Conservation (phyloP, 2,888 invertebrate genomes). For the Shargacucullia verbasci region DNA sequence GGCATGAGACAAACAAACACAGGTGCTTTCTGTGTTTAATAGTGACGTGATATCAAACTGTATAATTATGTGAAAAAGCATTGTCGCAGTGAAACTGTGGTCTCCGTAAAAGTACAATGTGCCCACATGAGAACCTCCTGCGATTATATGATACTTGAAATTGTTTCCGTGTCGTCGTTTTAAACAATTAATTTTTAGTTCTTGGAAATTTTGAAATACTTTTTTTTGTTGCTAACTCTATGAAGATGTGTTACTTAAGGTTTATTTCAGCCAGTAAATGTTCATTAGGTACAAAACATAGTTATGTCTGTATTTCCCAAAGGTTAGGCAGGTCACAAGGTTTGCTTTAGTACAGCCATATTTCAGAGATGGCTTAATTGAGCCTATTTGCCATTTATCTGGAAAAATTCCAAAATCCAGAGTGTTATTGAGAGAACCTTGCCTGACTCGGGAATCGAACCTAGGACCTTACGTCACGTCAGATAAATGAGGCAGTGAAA, state of each 20-base stretch:
- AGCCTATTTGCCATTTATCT: too few relatives aligned
- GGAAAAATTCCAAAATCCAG: too few relatives aligned
- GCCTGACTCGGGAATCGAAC: too few relatives aligned
- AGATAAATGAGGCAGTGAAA: too few relatives aligned
- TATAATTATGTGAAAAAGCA: slow-evolving; percentile 78
- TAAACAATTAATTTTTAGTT: slow-evolving; percentile 36
- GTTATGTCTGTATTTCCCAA: too few relatives aligned
- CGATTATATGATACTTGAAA: slow-evolving; percentile 64
- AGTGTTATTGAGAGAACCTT: too few relatives aligned
- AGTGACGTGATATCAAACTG: slow-evolving; percentile 55
- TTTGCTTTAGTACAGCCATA: too few relatives aligned
- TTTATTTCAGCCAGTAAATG: too few relatives aligned
- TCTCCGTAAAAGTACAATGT: slow-evolving; percentile 45
- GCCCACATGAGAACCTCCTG: slow-evolving; percentile 65
- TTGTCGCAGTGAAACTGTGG: slow-evolving; percentile 69
- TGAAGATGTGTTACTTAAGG: background rate
- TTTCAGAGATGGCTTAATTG: too few relatives aligned
- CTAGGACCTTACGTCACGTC: too few relatives aligned
- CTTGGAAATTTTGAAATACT: slow-evolving; percentile 28
- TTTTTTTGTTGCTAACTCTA: background rate
- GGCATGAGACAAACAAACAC: slow-evolving; percentile 41
- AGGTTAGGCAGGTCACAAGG: too few relatives aligned
- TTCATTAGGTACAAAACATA: too few relatives aligned
- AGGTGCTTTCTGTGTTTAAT: slow-evolving; percentile 56
- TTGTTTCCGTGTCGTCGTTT: slow-evolving; percentile 65